These are phyloP conservation scores for Gymnogyps californianus DNA, from an alignment of 2,113 vertebrate genomes.

Conservation along the genomic window DNA sequence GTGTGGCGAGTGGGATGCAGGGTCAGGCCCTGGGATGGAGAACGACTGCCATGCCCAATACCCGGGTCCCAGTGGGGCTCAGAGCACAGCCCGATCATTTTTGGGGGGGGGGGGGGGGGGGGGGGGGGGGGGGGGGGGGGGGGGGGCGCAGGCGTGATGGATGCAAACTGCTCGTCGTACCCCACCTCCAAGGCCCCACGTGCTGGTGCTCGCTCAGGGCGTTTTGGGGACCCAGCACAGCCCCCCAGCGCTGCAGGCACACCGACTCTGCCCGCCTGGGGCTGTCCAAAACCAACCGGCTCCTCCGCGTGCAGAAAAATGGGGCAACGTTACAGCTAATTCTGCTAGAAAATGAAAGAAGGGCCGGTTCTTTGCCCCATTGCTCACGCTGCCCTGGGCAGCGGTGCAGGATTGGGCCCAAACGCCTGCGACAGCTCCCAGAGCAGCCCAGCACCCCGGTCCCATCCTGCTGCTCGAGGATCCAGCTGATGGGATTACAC, in stretches of 20 bases:
- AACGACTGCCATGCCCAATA: fast-evolving
- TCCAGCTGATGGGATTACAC: background rate
- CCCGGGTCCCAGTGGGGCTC: background rate
- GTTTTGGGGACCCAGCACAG: background rate
- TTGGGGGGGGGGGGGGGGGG: no score
- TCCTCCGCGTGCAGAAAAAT: fast-evolving
- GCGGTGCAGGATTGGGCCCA: background rate
- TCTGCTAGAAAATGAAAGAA: background rate
- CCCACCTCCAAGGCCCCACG: fast-evolving
- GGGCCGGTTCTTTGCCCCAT: fast-evolving
- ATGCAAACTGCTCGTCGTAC: background rate
- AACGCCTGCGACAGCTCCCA: background rate
- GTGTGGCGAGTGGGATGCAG: fast-evolving
- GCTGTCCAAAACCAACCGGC: background rate
- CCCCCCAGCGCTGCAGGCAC: background rate
- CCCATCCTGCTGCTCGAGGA: fast-evolving
- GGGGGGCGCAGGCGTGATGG: background rate
- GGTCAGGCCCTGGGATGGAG: background rate
- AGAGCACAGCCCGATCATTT: background rate
- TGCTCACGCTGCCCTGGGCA: background rate
- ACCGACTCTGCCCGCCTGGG: background rate
- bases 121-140: no score
- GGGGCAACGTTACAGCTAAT: background rate
- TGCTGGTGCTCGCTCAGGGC: background rate
- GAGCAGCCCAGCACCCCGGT: background rate